phyloP scores from a whole-genome alignment of 2,113 vertebrate species.

The Silurus meridionalis region DNA sequence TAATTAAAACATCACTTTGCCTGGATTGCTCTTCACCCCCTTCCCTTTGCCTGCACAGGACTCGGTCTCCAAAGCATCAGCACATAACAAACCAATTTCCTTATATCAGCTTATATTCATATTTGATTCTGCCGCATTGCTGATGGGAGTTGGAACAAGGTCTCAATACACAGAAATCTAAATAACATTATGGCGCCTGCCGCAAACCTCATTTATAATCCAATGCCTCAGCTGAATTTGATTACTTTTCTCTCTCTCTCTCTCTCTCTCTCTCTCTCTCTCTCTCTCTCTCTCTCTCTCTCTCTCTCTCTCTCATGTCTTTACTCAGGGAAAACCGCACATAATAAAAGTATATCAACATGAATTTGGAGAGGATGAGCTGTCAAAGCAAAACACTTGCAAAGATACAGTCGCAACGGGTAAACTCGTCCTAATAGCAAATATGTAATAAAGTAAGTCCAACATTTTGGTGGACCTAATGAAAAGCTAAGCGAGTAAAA shows the following conservation, averaged over 20 bases:
- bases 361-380: slow-evolving; percentile 57
- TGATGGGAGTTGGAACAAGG: slow-evolving; percentile 95
- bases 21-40: slow-evolving; percentile 66
- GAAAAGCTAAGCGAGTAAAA: slow-evolving; percentile 3
- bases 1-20: slow-evolving; percentile 77
- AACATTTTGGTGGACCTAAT: slow-evolving; percentile 1
- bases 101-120: slow-evolving; percentile 96
- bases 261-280: background rate
- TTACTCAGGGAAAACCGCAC: slow-evolving; percentile 78
- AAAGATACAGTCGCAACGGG: slow-evolving; percentile 42
- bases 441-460: slow-evolving; percentile 58
- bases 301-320: slow-evolving; percentile 63
- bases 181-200: slow-evolving; percentile 93
- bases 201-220: slow-evolving; percentile 99
- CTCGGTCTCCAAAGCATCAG: slow-evolving; percentile 86
- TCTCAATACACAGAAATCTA: slow-evolving; percentile 94
- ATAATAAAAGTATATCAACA: slow-evolving; percentile 73
- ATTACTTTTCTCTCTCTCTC: slow-evolving; percentile 84
- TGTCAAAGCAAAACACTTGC: slow-evolving; percentile 56
- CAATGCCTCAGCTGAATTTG: slow-evolving; percentile 91
- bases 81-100: slow-evolving; percentile 98
- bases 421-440: slow-evolving; percentile 65
- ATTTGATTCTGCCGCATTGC: slow-evolving; percentile 92
- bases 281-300: slow-evolving; percentile 59
- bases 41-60: slow-evolving; percentile 67